Percentiles rank a stretch among this genome's conserved stretches.
Conservation (phyloP, 2,113 vertebrate genomes). For the Pyrgilauda ruficollis region DNA sequence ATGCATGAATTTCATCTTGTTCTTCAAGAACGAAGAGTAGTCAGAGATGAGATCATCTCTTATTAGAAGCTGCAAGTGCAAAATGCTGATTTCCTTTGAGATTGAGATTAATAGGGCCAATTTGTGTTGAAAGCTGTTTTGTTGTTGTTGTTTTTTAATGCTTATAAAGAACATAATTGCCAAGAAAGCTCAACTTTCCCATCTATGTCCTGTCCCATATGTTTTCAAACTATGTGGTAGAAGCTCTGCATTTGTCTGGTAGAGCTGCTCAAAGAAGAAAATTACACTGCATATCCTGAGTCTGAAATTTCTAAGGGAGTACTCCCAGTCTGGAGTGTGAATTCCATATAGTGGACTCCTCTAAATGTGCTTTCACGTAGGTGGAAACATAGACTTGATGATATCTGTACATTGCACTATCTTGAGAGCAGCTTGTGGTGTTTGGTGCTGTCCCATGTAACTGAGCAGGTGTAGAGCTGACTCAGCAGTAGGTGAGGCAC, state of each 20-base stretch:
- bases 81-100: slow-evolving; percentile 40
- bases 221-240: background rate
- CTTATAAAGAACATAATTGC: background rate
- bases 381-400: background rate
- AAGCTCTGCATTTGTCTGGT: background rate
- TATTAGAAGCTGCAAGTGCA: background rate
- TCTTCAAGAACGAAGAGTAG: background rate
- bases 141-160: background rate
- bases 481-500: background rate
- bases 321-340: background rate
- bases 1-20: background rate
- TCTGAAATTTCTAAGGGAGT: background rate
- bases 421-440: background rate
- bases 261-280: background rate
- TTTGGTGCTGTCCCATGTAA: background rate
- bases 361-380: background rate
- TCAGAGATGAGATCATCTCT: background rate
- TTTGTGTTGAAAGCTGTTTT: background rate
- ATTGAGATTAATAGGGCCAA: background rate
- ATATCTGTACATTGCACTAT: background rate
- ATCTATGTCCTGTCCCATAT: background rate
- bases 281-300: background rate
- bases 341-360: background rate
- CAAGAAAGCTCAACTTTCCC: background rate
- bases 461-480: background rate